phyloP scores from a whole-genome alignment of 2,888 invertebrate genomes.

The Brachycybe producta region DNA sequence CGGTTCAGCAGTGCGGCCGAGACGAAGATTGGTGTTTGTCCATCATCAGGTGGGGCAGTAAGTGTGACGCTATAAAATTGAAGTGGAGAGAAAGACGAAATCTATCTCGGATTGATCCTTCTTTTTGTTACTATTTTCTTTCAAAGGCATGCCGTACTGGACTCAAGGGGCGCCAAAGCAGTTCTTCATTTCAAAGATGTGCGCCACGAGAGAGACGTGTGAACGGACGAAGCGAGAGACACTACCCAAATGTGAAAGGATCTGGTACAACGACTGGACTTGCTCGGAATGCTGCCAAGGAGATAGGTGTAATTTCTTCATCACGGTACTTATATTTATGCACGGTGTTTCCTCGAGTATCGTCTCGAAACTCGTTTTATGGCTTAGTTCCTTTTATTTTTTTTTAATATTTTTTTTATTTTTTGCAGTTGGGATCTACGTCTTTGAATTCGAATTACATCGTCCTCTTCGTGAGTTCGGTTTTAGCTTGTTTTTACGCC shows the following conservation, averaged over 20 bases:
- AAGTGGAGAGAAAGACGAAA: no score
- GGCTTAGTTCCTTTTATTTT: no score
- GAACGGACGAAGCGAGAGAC: constrained; percentile 52
- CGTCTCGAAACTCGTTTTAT: no score
- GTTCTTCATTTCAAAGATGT: constrained; percentile 80
- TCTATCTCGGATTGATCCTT: not conserved
- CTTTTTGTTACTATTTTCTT: not conserved
- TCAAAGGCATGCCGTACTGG: constrained; percentile 78
- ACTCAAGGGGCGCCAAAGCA: constrained; percentile 83
- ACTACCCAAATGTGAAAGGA: constrained; percentile 69
- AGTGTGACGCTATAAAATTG: constrained; percentile 40
- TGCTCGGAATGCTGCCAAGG: constrained; percentile 93
- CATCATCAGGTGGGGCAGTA: constrained; percentile 83
- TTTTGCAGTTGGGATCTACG: no score
- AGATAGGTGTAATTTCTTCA: constrained; percentile 86
- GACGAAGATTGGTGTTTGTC: constrained; percentile 63
- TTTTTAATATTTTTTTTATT: no score
- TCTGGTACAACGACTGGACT: constrained; percentile 91
- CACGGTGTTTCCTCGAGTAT: no score
- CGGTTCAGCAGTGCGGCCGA: constrained; percentile 81
- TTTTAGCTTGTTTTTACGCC: no score
- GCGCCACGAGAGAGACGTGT: constrained; percentile 69
- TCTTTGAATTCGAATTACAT: no score
- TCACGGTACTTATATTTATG: constrained; percentile 66
- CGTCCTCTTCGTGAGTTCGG: no score